phyloP scores from a whole-genome alignment of 1,140 invertebrate species.

The Drosophila nannoptera region DNA sequence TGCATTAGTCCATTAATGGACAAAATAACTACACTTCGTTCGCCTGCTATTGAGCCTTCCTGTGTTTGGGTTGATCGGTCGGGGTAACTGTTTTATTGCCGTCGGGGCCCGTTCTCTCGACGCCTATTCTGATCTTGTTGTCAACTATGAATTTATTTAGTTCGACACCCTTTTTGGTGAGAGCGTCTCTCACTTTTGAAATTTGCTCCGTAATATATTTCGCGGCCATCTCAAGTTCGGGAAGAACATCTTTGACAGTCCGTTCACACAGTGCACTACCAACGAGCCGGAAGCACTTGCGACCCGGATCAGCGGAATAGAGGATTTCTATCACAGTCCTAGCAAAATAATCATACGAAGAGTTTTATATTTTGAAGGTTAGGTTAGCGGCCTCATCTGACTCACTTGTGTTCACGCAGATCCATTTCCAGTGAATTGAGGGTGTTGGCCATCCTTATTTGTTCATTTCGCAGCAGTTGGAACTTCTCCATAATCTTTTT shows the following conservation, averaged over 20 bases:
- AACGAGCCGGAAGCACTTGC: conserved; percentile 96
- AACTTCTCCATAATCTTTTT: conserved; percentile 93
- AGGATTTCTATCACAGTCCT: conserved; percentile 97
- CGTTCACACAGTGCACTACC: conserved; percentile 95
- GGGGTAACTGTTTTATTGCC: conserved; percentile 77
- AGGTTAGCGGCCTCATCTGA: conserved; percentile 47
- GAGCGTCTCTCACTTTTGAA: conserved; percentile 89
- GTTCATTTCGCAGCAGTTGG: conserved; percentile 91
- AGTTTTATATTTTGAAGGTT: conserved; percentile 35
- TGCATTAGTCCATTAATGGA: conserved; percentile 41
- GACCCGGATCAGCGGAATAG: conserved; percentile 89
- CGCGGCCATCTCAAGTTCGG: conserved; percentile 86
- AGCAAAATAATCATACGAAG: conserved; percentile 24
- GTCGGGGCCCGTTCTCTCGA: conserved; percentile 81
- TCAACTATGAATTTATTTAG: conserved; percentile 96
- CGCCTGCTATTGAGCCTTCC: conserved; percentile 24
- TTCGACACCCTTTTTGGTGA: conserved; percentile 92
- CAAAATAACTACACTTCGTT: conserved; percentile 69
- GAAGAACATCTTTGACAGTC: conserved; percentile 94
- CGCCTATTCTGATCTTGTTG: conserved; percentile 90
- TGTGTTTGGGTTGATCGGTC: too few relatives aligned
- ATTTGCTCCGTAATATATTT: too few relatives aligned
- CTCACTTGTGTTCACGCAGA: conserved; percentile 96
- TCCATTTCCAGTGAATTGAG: conserved; percentile 95
- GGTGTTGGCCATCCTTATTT: conserved; percentile 90